A percentile compares a stretch with the other conserved stretches of the same genome.
Conservation (phyloP, 92 coral and sea anemone genomes). For the Epizoanthus illoricatus region DNA sequence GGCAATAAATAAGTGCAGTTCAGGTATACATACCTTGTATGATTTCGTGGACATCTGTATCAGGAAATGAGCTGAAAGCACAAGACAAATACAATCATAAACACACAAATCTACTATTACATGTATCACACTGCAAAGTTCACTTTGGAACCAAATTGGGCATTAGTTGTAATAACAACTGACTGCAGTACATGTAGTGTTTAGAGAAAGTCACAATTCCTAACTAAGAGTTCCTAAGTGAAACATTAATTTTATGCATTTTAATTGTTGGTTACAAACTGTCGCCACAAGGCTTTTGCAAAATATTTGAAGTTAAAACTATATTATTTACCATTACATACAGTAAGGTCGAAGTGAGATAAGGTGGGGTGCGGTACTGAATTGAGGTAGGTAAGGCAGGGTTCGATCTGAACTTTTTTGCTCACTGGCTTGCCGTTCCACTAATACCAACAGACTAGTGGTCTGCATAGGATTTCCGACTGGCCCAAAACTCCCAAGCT, state of each 20-base stretch:
- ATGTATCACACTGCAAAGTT: too few species aligned
- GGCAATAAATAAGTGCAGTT: background rate
- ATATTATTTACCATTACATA: background rate
- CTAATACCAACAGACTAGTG: too few species aligned
- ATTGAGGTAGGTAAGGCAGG: background rate
- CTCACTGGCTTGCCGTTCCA: too few species aligned
- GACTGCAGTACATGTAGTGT: too few species aligned
- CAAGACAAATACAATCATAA: background rate
- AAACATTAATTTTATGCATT: background rate
- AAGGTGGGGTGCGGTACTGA: background rate
- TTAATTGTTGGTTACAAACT: background rate
- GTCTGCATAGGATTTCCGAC: too few species aligned
- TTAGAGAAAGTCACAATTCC: too few species aligned
- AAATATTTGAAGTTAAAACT: background rate
- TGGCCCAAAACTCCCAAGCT: too few species aligned
- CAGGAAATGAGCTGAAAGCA: constrained; percentile 47
- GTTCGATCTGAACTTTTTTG: too few species aligned
- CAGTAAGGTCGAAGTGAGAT: background rate
- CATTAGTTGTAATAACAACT: too few species aligned
- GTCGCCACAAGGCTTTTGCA: too few species aligned
- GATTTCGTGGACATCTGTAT: constrained; percentile 49
- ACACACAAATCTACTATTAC: too few species aligned
- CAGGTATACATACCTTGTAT: constrained; percentile 49
- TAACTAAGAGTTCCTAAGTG: background rate
- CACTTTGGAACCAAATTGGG: too few species aligned